phyloP scores from a whole-genome alignment of 2,113 vertebrate genomes.

The Asarcornis scutulata region DNA sequence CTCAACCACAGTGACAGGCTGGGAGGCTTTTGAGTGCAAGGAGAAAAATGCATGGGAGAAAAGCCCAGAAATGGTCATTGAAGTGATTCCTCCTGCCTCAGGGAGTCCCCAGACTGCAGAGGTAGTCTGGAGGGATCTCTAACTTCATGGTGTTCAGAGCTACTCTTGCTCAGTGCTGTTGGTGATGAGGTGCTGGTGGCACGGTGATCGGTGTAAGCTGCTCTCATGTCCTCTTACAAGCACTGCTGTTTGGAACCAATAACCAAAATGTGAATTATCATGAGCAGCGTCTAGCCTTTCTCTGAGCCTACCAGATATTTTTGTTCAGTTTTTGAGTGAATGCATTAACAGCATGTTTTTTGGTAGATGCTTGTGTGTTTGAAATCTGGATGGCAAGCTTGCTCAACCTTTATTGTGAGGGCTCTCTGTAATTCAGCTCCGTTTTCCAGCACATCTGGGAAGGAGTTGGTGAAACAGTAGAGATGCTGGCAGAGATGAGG shows the following conservation, averaged over 20 bases:
- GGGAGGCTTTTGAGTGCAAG: background rate
- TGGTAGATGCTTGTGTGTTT: background rate
- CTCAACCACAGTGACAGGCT: background rate
- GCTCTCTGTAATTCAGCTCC: background rate
- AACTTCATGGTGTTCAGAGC: background rate
- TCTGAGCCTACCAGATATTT: background rate
- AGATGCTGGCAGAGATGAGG: background rate
- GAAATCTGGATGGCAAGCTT: background rate
- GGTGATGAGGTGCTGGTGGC: background rate
- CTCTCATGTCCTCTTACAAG: background rate
- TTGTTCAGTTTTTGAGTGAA: background rate
- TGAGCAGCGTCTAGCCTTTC: background rate
- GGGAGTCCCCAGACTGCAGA: background rate
- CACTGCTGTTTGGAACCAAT: background rate
- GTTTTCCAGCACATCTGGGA: background rate
- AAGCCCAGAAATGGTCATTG: background rate
- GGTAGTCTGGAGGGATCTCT: background rate
- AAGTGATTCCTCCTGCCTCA: constrained; percentile 21
- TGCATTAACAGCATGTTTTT: background rate
- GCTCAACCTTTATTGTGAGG: background rate
- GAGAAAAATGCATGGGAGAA: background rate
- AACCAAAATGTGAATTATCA: background rate
- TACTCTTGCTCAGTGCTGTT: background rate
- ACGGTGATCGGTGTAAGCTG: background rate
- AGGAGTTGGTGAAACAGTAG: background rate